Conservation (phyloP, 2,113 vertebrate species). For the Hyaena hyaena region DNA sequence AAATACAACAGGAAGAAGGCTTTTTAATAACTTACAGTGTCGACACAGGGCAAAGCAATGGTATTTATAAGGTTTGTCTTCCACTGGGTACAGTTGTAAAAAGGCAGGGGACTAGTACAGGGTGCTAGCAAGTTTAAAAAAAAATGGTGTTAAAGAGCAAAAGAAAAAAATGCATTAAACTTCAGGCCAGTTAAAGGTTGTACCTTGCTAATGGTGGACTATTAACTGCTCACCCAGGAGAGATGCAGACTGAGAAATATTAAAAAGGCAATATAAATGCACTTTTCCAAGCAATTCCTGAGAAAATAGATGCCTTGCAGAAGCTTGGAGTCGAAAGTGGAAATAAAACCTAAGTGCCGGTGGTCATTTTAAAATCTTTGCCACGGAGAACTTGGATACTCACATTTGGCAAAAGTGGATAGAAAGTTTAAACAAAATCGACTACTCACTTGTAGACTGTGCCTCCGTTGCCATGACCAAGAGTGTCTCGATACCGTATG, state of each 20-base stretch:
- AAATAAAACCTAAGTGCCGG: conserved; percentile 54
- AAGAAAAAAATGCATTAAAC: conserved; percentile 64
- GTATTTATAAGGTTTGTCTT: conserved; percentile 67
- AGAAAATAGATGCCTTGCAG: conserved; percentile 72
- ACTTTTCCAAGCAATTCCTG: conserved; percentile 72
- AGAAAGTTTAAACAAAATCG: conserved; percentile 67
- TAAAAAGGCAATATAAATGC: conserved; percentile 80
- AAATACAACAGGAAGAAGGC: conserved; percentile 45
- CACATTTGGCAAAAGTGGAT: conserved; percentile 40
- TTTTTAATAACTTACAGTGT: conserved; percentile 56
- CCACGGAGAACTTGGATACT: background rate
- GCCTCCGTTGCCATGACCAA: conserved; percentile 98
- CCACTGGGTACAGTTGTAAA: conserved; percentile 53
- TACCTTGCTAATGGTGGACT: conserved; percentile 73
- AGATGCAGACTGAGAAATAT: conserved; percentile 63
- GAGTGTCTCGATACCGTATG: conserved; percentile 97
- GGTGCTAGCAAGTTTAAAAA: conserved; percentile 52
- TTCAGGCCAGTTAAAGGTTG: conserved; percentile 67
- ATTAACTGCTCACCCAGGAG: conserved; percentile 71
- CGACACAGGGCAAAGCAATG: conserved; percentile 63
- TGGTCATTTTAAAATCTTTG: conserved; percentile 47
- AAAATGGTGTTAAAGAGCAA: conserved; percentile 58
- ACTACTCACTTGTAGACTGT: conserved; percentile 98
- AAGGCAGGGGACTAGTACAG: background rate
- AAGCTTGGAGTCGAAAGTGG: conserved; percentile 66